Evolutionary conservation across 2,113 vertebrate genomes (phyloP).

Genomic region (Ceratotherium simum): DNA sequence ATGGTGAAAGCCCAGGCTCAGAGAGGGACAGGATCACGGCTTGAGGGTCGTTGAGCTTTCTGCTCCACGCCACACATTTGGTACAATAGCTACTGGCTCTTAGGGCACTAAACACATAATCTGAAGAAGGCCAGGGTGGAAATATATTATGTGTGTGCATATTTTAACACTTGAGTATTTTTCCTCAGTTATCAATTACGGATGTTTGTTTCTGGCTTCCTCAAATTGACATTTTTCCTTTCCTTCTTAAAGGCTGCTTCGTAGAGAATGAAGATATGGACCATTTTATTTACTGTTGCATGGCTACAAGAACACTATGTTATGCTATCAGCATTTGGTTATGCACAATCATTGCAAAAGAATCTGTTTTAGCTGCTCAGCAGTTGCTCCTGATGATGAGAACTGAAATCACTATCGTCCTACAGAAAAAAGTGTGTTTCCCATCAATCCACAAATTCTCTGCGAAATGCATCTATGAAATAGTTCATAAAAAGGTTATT

Average conservation of each 20-base stretch:
- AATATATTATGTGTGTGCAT: background rate
- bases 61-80: background rate
- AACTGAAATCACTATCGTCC: background rate
- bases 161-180: background rate
- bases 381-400: background rate
- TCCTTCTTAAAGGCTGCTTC: background rate
- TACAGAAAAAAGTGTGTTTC: background rate
- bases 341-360: background rate
- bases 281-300: constrained; percentile 4
- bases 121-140: background rate
- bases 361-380: background rate
- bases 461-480: background rate
- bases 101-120: background rate
- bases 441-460: background rate
- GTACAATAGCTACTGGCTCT: background rate
- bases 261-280: background rate
- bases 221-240: background rate
- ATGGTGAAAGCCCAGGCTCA: rapidly evolving
- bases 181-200: background rate
- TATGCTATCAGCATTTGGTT: background rate
- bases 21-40: background rate
- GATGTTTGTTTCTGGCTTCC: background rate
- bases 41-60: too few species aligned
- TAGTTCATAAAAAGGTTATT: background rate
- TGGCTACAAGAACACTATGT: background rate